Evolutionary conservation across 2,113 vertebrate species (phyloP), one percentile per base, ranked within the genome.

Genomic region (Lampris incognitus): DNA sequence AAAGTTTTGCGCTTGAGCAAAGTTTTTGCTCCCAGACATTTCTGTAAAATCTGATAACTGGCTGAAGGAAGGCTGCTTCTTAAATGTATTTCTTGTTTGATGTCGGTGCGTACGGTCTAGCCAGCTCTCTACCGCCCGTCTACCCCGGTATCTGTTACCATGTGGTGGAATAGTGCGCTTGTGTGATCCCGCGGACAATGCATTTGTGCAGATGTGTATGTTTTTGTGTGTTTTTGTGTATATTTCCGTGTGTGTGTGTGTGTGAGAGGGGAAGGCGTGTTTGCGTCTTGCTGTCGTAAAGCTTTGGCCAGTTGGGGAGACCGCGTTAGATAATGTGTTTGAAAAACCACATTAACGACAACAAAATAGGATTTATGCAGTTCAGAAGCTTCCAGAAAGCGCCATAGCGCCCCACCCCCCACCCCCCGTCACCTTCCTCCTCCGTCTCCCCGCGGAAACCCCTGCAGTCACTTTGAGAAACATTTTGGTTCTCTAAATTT

Each of bases 321-420:
- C 42, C 74, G 42, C 56, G 56, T 82, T 84, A 74, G 63, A 10
- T 38, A 42, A 24, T 24, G 58, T 58, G 74, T 85, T 79, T 87
- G 68, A 72, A 76, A 79, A 83, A 81, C 49, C 58, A 70, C 54
- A 1, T 24, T 24, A 24, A 24, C 24, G 24, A 24, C 24, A 24
- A 24, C 24, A 24, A 24, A 24, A 48, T 50, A 83, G 75, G 79
- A 69, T 79, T 41, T 66, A 62, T 74, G 38, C 13, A 55, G 72
- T 72, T 81, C 83, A 83, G 75, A 62, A 54, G 66, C 62, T 54
- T 69, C 60, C 48, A 1, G 8, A 3, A 0, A 11, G 58, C 64
- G 37, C 42, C 50, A 0, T 60, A 24, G 6, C 0, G 10, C 2
- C 67, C 69, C 36, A 46, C 51, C 2, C 9, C 37, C 59, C 24